phyloP scores from a whole-genome alignment of 2,113 vertebrate species.

The Vanacampus margaritifer region DNA sequence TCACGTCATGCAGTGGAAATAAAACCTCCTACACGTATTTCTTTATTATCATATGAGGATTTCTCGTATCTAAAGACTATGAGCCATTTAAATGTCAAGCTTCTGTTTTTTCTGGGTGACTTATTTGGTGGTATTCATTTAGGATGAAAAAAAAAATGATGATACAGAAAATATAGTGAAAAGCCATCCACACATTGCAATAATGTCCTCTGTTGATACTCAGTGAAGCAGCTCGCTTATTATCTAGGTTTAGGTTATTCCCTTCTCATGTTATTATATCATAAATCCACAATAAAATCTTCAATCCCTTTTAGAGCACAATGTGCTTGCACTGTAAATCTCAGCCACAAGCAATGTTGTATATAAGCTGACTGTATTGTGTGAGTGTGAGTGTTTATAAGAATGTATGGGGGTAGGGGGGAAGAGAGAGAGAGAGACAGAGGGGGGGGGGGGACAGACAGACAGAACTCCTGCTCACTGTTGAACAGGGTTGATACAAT shows the following conservation, averaged over 20 bases:
- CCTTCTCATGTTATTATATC: constrained; percentile 17
- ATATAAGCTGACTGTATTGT: constrained; percentile 21
- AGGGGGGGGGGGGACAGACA: neutral
- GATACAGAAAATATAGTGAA: neutral
- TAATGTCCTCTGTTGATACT: constrained; percentile 1
- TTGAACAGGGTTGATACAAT: constrained; percentile 26
- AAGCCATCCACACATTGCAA: neutral
- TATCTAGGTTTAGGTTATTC: neutral
- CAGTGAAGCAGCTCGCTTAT: constrained; percentile 5
- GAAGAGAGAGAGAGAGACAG: neutral
- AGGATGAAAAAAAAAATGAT: neutral
- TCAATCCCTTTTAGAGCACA: constrained; percentile 34
- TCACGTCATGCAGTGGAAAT: constrained; percentile 4
- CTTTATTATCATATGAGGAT: constrained; percentile 51
- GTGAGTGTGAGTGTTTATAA: constrained; percentile 4
- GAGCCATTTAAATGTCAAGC: neutral
- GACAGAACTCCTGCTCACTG: constrained; percentile 6
- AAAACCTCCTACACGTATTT: constrained; percentile 16
- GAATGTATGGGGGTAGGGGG: constrained; percentile 29
- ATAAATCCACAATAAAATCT: constrained; percentile 31
- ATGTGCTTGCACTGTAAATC: constrained; percentile 15
- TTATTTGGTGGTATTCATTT: neutral
- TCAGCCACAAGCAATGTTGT: constrained; percentile 18
- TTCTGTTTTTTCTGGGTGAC: neutral
- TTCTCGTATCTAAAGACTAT: constrained; percentile 27